Evolutionary conservation across 2,113 vertebrate species (phyloP).

Genomic region (Notarius quadriscutis): DNA sequence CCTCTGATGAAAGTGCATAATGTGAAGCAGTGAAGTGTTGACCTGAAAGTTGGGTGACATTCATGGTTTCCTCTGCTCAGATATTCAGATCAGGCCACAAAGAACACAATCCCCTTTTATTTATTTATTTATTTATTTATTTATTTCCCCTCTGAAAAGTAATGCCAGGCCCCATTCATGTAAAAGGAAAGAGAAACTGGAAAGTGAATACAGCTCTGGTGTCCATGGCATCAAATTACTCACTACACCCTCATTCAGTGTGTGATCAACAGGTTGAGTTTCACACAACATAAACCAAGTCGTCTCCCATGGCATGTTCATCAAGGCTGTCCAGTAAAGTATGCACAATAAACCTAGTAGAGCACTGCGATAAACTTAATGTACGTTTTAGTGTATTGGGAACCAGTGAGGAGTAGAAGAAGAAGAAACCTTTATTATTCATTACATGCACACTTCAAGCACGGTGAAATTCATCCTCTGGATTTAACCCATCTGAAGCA

Average conservation of each 20-base stretch:
- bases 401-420: not conserved
- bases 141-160: constrained; percentile 5
- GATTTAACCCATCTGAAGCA: no score
- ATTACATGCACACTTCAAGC: no score
- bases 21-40: not conserved
- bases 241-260: constrained; percentile 3
- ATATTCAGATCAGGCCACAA: constrained; percentile 21
- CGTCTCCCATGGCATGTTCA: constrained; percentile 9
- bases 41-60: not conserved
- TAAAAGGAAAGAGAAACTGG: constrained; percentile 26
- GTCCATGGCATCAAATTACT: not conserved
- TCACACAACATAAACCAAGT: not conserved
- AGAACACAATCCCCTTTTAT: not conserved
- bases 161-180: constrained; percentile 9
- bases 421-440: no score
- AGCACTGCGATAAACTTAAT: not conserved
- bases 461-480: no score
- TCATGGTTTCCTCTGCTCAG: constrained; percentile 3
- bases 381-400: not conserved
- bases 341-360: not conserved
- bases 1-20: not conserved
- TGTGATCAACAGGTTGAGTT: constrained; percentile 25
- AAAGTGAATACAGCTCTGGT: constrained; percentile 16
- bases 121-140: not conserved
- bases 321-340: not conserved